Evolutionary conservation across 2,888 invertebrate species (phyloP), one percentile per base, ranked within the genome.

Genomic region (Amiota minor): DNA sequence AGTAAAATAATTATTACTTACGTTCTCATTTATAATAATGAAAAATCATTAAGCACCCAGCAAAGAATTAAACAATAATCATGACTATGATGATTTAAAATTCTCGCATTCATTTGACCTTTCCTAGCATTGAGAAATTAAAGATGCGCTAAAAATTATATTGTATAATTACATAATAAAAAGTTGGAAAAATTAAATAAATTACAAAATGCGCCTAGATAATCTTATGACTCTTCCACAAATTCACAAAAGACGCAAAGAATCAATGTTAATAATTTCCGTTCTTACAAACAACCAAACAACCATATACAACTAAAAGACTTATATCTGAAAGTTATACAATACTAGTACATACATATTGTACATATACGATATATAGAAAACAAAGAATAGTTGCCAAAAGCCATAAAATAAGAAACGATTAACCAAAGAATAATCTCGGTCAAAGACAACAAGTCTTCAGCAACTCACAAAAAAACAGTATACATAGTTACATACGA

Each of bases 361-460:
- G 8, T n/a, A 9, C 16, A 56, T n/a, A 67, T 70, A 76, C 76
- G 71, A 72, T 55, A 20, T 53, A 67, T 61, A 72, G 12, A 45
- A 23, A 53, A 56, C 18, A 56, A 56, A 64, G 47, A 70, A 73
- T 56, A n/a, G 49, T 74, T 72, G 72, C 75, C 74, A 74, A 76
- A 72, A 74, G 76, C 74, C 20, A 67, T 47, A 67, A 67, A 67
- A 45, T 50, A 16, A 20, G 20, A 67, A 46, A 11, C 50, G 67
- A 67, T 50, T 46, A 67, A 23, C 49, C 10, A 35, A 16, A 56
- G 12, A 35, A 23, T 56, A 72, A 84, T 81, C 74, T 83, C 81
- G 84, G 84, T 84, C 84, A 84, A 84, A 83, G 84, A 78, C 86
- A 80, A 83, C 86, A 74, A 74, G 78, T 83, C 35, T 65, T 72